phyloP scores from a whole-genome alignment of 2,113 vertebrate genomes.

The Rhinichthys klamathensis region DNA sequence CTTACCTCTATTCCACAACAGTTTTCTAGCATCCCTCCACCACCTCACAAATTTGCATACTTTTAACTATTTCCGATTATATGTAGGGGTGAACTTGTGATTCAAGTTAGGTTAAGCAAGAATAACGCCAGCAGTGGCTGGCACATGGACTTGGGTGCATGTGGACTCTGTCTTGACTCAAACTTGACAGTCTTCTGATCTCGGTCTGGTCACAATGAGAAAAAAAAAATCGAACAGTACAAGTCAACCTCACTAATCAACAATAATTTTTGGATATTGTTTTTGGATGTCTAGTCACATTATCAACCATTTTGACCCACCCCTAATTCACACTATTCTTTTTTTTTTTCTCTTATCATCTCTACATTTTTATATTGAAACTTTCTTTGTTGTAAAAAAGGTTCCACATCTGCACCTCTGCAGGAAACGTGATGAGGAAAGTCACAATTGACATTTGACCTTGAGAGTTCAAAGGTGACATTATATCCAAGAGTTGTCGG shows the following conservation, averaged over 20 bases:
- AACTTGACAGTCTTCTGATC: too few species aligned
- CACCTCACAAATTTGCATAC: too few species aligned
- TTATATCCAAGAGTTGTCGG: conserved; percentile 46
- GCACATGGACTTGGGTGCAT: too few species aligned
- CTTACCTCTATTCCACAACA: too few species aligned
- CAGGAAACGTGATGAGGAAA: conserved; percentile 20
- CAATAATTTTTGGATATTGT: neutral
- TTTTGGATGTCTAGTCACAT: neutral
- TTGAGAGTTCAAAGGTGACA: conserved; percentile 36
- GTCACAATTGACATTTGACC: neutral
- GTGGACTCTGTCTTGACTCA: too few species aligned
- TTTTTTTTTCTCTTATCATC: neutral
- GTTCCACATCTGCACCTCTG: neutral
- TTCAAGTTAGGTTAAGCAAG: too few species aligned
- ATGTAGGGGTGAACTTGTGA: too few species aligned
- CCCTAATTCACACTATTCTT: neutral
- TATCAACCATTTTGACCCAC: neutral
- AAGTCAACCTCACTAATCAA: neutral
- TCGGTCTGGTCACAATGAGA: too few species aligned
- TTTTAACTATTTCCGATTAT: too few species aligned
- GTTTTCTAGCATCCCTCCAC: too few species aligned
- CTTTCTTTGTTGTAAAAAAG: neutral
- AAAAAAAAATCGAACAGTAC: too few species aligned
- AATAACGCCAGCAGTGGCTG: too few species aligned
- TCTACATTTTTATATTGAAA: neutral